Percentiles rank a stretch among this genome's conserved stretches.
These are phyloP conservation scores for Nematostella vectensis DNA, from an alignment of 92 coral and sea anemone genomes.

Conservation along the genomic window DNA sequence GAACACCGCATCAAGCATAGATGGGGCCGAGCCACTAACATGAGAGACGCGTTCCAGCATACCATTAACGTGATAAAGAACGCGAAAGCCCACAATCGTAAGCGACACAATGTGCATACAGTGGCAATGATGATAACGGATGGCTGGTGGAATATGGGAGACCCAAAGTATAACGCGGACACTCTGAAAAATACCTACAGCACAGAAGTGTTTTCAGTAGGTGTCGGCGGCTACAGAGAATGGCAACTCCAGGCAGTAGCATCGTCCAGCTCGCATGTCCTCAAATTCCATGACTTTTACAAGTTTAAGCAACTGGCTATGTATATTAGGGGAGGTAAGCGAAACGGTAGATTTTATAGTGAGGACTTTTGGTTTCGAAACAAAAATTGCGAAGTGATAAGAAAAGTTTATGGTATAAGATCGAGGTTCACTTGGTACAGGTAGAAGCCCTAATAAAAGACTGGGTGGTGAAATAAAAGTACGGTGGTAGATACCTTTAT, in stretches of 20 bases:
- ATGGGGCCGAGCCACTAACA: conserved; percentile 51
- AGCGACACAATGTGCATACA: conserved; percentile 66
- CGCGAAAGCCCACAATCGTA: conserved; percentile 32
- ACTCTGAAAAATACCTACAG: conserved; percentile 29
- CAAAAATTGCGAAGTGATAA: no score
- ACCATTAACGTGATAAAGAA: conserved; percentile 27
- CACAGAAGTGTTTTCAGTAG: conserved; percentile 76
- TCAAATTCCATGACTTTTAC: conserved; percentile 40
- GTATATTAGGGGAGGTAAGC: conserved; percentile 87
- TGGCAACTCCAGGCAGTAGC: conserved; percentile 72
- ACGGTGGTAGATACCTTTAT: no score
- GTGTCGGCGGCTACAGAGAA: conserved; percentile 54
- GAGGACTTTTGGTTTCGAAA: neutral
- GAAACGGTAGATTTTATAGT: neutral
- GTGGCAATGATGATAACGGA: conserved; percentile 90
- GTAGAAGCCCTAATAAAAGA: no score
- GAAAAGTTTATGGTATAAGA: no score
- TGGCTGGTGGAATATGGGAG: conserved; percentile 74
- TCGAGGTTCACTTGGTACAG: no score
- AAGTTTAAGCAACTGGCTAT: conserved; percentile 70
- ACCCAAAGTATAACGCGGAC: conserved; percentile 49
- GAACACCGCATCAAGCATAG: conserved; percentile 59
- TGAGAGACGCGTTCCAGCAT: conserved; percentile 54
- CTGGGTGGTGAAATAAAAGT: no score
- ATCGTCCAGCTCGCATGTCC: conserved; percentile 41